Evolutionary conservation across 2,888 invertebrate genomes (phyloP).

Genomic region (Alsophila aescularia): DNA sequence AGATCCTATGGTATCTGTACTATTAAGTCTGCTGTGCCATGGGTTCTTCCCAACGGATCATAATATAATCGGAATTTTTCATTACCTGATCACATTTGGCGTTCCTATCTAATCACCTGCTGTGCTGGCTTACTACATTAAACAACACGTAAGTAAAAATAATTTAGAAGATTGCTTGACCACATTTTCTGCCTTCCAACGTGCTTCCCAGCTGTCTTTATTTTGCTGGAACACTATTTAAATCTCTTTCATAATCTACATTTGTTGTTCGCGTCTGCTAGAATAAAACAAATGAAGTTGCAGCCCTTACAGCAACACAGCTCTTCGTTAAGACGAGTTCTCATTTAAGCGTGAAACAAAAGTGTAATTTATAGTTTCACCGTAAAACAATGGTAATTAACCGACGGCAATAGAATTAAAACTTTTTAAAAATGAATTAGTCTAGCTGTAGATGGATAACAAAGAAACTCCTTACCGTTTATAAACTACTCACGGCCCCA

Average conservation of each 20-base stretch:
- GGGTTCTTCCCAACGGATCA: too few species aligned
- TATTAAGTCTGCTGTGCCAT: too few species aligned
- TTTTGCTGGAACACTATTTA: constrained; percentile 15
- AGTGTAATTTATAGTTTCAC: constrained; percentile 31
- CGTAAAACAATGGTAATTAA: constrained; percentile 53
- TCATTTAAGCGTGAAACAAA: constrained; percentile 27
- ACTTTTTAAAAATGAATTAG: constrained; percentile 59
- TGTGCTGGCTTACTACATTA: too few species aligned
- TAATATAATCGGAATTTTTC: too few species aligned
- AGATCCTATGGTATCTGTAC: too few species aligned
- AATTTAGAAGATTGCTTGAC: neutral
- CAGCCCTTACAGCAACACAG: constrained; percentile 31
- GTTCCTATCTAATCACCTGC: too few species aligned
- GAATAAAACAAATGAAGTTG: constrained; percentile 36
- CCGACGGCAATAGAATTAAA: constrained; percentile 50
- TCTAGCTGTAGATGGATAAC: constrained; percentile 55
- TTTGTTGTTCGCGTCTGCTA: constrained; percentile 35
- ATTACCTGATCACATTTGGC: too few species aligned
- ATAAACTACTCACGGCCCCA: constrained; percentile 55
- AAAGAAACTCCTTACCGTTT: constrained; percentile 68
- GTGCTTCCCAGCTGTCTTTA: constrained; percentile 2
- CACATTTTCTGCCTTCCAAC: constrained; percentile 4
- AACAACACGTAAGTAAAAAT: too few species aligned
- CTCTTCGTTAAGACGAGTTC: constrained; percentile 30
- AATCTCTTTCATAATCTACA: constrained; percentile 24